Base-by-base conservation (phyloP, 2,113 vertebrate species). In the Microcebus murinus region DNA sequence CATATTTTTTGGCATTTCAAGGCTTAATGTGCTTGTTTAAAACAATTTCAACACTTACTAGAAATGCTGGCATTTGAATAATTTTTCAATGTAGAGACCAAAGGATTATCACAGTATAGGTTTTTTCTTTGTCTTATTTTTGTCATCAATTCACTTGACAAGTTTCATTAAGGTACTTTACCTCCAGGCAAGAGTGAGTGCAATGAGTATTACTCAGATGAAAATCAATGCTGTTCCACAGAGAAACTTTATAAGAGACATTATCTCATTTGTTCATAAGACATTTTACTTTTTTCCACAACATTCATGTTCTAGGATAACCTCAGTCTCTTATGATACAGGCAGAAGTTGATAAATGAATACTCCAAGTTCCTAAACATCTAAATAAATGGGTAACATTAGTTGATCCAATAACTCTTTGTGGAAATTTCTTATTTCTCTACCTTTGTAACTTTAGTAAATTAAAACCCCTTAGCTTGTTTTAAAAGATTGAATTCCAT, bases 121-220 rank as follows among this genome's bases (percentile, higher is more conserved):
- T 86, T 92, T 94, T 96, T 87, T 86, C 27, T 70, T 91, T 93
- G 15, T 94, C 15, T 92, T 67, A 88, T 52, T 87, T 81, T 90
- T 52, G 14, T 63, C 67, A 96, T 94, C 68, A 96, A 73, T 94
- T 96, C 39, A 84, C 36, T 86, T 88, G 77, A 94, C 50, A 96
- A 39, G 52, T 95, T 97, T 93, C 88, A 96, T 87, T 96, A 90
- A 73, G 34, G 59, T 94, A 50, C 36, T 85, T 95, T 83, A 80
- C 48, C 63, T 92, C 65, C 48, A 90, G 91, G 67, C 71, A 94
- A 73, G 34, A 93, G 14, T 55, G 52, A 91, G 55, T n/a, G 4
- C 76, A 67, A 8, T 42, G 14, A 73, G 36, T 95, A 93, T 91
- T 86, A 91, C 55, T 86, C 8, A 15, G 91, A 63, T 86, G 91